Evolutionary conservation across 2,888 invertebrate species (phyloP).

Genomic region (Microdon myrmicae): DNA sequence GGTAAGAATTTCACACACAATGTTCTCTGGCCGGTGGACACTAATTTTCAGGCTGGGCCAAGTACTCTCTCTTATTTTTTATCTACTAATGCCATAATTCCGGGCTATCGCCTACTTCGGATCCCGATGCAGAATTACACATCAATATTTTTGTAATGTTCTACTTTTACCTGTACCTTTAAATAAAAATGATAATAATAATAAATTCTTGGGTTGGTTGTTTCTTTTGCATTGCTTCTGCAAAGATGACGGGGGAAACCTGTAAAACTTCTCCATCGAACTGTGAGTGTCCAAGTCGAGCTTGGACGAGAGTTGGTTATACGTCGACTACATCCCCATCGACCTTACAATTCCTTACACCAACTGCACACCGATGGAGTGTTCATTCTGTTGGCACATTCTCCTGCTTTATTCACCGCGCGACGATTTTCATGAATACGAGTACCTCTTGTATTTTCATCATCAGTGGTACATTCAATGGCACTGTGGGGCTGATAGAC

Average conservation of each 20-base stretch:
- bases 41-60: conserved; percentile 43
- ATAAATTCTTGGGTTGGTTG: conserved; percentile 40
- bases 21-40: too few species aligned
- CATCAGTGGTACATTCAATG: too few species aligned
- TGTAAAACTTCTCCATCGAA: conserved; percentile 43
- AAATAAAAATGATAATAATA: conserved; percentile 51
- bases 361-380: conserved; percentile 47
- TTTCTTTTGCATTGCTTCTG: conserved; percentile 14
- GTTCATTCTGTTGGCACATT: conserved; percentile 28
- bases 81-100: neutral
- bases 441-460: conserved; percentile 32
- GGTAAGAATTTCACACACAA: too few species aligned
- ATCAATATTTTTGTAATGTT: conserved; percentile 45
- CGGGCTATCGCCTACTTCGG: conserved; percentile 5
- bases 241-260: conserved; percentile 34
- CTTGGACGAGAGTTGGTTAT: too few species aligned
- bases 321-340: conserved; percentile 25
- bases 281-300: conserved; percentile 23
- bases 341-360: conserved; percentile 40
- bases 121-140: conserved; percentile 39
- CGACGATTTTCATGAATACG: conserved; percentile 7
- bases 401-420: too few species aligned
- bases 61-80: conserved; percentile 16
- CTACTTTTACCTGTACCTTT: conserved; percentile 40
- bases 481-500: too few species aligned